Evolutionary conservation across 2,113 vertebrate genomes (phyloP), one percentile per base, ranked within the genome.

Genomic region (Ardeotis arabs): DNA sequence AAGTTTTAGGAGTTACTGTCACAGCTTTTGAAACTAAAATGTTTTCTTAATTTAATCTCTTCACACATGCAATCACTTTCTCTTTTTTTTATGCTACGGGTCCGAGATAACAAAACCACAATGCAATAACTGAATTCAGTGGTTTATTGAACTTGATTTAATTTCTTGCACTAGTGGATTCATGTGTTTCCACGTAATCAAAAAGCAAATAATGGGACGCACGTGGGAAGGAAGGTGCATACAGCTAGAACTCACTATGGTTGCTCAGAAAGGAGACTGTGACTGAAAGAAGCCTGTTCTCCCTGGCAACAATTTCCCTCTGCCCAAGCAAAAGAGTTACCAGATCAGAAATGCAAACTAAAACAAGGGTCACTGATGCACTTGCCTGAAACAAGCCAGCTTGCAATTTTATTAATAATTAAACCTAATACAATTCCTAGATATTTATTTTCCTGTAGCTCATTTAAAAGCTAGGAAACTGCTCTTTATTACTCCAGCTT

Each of bases 351-450:
- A 86, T 7, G 22, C 27, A 66, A 92, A 95, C 52, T 80, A 73
- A 96, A 91, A 85, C 27, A 96, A 90, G 59, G 29, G 0, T 67
- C 82, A 93, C 85, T 88, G 90, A 96, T 93, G 59, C 20, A 23
- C 59, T 93, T 95, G 79, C 67, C 52, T 88, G 72, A 94, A 96
- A 93, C 35, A 88, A 92, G 77, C 41, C 87, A 84, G 93, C 82
- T 31, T 83, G 75, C 63, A 93, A 28, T 55, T 83, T 77, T 85
- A 76, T 52, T 91, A 87, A 33, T 62, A 85, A 90, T 80, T 87
- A 84, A 81, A 81, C 14, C 31, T 44, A 70, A 75, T 20, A 56
- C 10, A 29, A 75, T 79, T 47, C 25, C 16, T 74, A 83, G 12
- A 12, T 33, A 60, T 49, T 83, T 95, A 10, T 73, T 92, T 64